Conservation (phyloP, 2,888 invertebrate genomes). For the Lithosia quadra region DNA sequence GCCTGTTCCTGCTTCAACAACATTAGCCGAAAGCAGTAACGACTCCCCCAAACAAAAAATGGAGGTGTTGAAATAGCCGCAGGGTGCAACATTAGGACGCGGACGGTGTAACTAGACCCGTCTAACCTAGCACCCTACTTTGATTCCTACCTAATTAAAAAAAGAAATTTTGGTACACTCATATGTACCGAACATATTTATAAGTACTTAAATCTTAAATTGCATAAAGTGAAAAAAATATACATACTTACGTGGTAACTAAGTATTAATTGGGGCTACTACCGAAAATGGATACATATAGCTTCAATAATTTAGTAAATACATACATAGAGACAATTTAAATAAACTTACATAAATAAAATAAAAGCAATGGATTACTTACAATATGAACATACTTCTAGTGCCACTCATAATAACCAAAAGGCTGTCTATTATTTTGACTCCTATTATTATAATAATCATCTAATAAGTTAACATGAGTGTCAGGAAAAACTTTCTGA, state of each 20-base stretch:
- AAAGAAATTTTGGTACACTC: neutral
- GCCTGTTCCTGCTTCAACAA: neutral
- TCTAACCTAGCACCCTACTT: neutral
- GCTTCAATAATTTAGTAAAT: slow-evolving; percentile 3
- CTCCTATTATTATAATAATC: slow-evolving; percentile 50
- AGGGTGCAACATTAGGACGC: neutral
- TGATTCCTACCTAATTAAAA: neutral
- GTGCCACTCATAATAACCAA: slow-evolving; percentile 55
- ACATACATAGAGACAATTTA: neutral
- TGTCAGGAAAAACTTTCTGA: slow-evolving; percentile 53
- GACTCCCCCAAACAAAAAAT: neutral
- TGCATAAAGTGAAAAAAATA: neutral
- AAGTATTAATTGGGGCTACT: neutral
- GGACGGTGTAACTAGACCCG: too few relatives aligned
- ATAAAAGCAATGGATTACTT: slow-evolving; percentile 40
- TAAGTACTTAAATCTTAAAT: neutral
- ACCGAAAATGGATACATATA: neutral
- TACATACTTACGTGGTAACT: neutral
- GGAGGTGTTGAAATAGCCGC: neutral
- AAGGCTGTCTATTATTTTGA: slow-evolving; percentile 32
- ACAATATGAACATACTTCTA: slow-evolving; percentile 33
- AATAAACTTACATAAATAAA: slow-evolving; percentile 10
- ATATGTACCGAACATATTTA: neutral
- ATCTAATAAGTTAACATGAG: slow-evolving; percentile 55
- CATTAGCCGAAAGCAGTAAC: neutral